phyloP scores from a whole-genome alignment of 2,797 vertebrate genomes.

The Kryptopterus vitreolus region DNA sequence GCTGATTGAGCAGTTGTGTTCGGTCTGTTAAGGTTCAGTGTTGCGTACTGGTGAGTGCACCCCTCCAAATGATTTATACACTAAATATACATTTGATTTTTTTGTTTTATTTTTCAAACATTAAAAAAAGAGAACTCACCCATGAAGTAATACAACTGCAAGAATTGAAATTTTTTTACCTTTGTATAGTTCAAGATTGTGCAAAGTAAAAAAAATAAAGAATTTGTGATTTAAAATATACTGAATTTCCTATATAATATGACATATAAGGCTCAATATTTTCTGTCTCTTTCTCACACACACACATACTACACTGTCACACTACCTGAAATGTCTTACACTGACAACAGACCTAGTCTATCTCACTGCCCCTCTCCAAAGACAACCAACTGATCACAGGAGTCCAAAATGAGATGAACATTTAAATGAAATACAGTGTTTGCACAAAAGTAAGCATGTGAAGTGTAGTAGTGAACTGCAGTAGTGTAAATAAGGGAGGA shows the following conservation, averaged over 20 bases:
- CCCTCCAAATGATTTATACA: not conserved
- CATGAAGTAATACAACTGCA: not conserved
- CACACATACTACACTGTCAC: not conserved
- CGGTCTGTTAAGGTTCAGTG: conserved; percentile 36
- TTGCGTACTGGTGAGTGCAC: not conserved
- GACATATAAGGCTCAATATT: not conserved
- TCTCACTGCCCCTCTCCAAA: conserved; percentile 26
- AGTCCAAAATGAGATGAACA: conserved; percentile 6
- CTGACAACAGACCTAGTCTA: not conserved
- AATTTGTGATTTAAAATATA: conserved; percentile 22
- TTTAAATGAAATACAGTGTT: not conserved
- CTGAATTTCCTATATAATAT: not conserved
- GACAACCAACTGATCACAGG: conserved; percentile 12
- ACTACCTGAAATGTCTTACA: not conserved
- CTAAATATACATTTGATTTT: not conserved
- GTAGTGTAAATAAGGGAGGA: too few relatives aligned
- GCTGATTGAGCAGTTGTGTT: conserved; percentile 61
- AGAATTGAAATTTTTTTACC: conserved; percentile 34
- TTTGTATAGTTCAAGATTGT: conserved; percentile 46
- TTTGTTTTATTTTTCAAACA: conserved; percentile 14
- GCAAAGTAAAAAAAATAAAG: conserved; percentile 51
- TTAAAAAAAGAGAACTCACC: conserved; percentile 2
- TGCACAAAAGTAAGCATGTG: conserved; percentile 9
- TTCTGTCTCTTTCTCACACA: not conserved
- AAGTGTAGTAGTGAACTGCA: too few relatives aligned